These are phyloP conservation scores for Jacana jacana DNA, from an alignment of 2,113 vertebrate genomes.

Conservation along the genomic window DNA sequence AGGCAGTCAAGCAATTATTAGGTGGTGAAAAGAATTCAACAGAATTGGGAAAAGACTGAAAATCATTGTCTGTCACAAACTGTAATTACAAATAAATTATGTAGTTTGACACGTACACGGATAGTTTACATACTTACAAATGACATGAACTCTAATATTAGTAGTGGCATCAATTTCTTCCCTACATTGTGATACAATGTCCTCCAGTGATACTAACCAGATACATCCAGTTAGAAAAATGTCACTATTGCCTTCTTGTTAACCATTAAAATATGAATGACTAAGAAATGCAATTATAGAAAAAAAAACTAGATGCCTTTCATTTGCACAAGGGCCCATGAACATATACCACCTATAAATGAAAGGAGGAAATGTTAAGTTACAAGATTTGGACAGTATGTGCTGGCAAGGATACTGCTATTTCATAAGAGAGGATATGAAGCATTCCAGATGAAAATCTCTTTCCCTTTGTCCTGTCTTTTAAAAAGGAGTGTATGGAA, in stretches of 20 bases:
- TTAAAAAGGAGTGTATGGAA: neutral
- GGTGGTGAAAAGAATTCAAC: neutral
- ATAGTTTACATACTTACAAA: neutral
- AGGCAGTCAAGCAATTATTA: neutral
- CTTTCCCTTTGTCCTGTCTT: neutral
- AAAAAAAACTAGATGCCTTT: neutral
- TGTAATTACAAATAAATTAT: neutral
- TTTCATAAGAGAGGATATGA: neutral
- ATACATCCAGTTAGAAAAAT: neutral
- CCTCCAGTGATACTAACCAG: neutral
- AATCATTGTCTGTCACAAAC: neutral
- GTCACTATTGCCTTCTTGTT: neutral
- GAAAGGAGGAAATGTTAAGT: neutral
- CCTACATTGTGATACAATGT: neutral
- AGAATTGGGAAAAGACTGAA: rapidly evolving
- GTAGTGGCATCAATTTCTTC: neutral
- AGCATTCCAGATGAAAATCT: neutral
- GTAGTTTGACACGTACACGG: neutral
- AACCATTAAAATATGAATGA: neutral
- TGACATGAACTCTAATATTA: neutral
- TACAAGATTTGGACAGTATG: neutral
- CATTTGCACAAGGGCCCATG: neutral
- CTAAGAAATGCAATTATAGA: neutral
- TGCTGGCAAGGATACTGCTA: neutral
- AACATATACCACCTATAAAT: neutral